Percentiles rank a stretch among this genome's conserved stretches.
These are phyloP conservation scores for Pelecanoides urinatrix DNA, from an alignment of 2,113 vertebrate genomes.

Conservation along the genomic window DNA sequence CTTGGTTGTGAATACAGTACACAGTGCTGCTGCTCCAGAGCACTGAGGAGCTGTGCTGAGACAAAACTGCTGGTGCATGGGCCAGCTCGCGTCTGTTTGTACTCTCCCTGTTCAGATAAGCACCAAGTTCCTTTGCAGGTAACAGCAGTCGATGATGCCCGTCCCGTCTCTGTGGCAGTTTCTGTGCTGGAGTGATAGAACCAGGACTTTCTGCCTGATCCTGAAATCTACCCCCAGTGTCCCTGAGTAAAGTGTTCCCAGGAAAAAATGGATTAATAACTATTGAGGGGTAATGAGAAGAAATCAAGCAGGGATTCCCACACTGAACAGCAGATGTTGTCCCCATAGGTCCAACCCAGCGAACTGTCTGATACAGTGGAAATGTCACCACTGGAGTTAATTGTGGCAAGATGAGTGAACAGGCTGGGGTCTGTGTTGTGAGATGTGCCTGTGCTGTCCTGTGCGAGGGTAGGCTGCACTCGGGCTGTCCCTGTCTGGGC, in stretches of 20 bases:
- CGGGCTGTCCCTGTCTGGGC: not conserved
- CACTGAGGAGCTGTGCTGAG: not conserved
- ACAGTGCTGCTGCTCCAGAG: not conserved
- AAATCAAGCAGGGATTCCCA: not conserved
- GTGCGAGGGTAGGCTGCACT: not conserved
- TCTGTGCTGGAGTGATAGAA: not conserved
- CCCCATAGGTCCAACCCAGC: rapidly evolving
- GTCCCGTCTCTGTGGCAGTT: not conserved
- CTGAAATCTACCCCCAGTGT: not conserved
- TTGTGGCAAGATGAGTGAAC: not conserved
- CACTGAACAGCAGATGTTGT: not conserved
- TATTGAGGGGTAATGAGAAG: not conserved
- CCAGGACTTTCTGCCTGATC: not conserved
- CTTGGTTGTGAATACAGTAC: rapidly evolving
- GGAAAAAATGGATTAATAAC: not conserved
- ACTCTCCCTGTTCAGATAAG: not conserved
- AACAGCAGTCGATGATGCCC: not conserved
- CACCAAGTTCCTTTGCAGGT: not conserved
- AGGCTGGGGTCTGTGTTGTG: not conserved
- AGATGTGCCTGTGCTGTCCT: not conserved
- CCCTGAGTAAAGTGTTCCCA: not conserved
- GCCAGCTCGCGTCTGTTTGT: not conserved
- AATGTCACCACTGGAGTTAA: not conserved
- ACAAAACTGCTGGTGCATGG: not conserved
- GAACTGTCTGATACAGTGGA: rapidly evolving